phyloP scores from a whole-genome alignment of 2,113 vertebrate genomes.

The Heterochromis multidens region DNA sequence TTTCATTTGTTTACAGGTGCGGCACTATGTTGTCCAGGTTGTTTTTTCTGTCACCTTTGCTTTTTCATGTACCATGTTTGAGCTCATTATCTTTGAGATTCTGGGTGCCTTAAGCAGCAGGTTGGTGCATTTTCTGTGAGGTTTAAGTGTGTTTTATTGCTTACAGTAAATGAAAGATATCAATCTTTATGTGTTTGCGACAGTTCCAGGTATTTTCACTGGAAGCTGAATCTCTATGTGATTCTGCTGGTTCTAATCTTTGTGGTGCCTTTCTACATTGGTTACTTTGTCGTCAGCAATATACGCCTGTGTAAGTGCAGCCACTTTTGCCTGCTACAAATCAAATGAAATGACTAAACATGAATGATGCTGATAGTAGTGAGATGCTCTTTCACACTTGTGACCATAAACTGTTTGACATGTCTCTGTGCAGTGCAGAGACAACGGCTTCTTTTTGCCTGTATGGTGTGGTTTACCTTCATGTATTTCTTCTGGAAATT shows the following conservation, averaged over 20 bases:
- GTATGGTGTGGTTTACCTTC: conserved; percentile 94
- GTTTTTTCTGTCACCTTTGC: conserved; percentile 98
- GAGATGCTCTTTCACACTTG: not conserved
- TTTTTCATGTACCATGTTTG: conserved; percentile 99
- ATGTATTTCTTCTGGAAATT: conserved; percentile 99
- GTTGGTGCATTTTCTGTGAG: conserved; percentile 65
- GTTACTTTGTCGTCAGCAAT: conserved; percentile 98
- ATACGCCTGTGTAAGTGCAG: conserved; percentile 89
- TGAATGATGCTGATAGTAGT: not conserved
- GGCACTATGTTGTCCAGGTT: conserved; percentile 94
- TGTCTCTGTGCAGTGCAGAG: conserved; percentile 82
- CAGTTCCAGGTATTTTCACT: conserved; percentile 98
- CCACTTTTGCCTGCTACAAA: not conserved
- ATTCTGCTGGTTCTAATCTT: conserved; percentile 96
- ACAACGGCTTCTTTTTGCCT: conserved; percentile 90
- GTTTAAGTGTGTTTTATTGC: not conserved
- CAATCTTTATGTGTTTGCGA: not conserved
- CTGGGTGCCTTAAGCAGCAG: conserved; percentile 92
- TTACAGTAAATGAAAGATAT: not conserved
- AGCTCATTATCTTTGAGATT: conserved; percentile 99
- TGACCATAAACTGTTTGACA: not conserved
- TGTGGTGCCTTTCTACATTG: conserved; percentile 98
- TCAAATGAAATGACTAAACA: not conserved
- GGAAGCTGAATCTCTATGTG: conserved; percentile 96
- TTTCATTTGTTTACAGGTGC: conserved; percentile 76